Evolutionary conservation across 2,113 vertebrate genomes (phyloP).

Genomic region (Telmatochromis brachygnathus): DNA sequence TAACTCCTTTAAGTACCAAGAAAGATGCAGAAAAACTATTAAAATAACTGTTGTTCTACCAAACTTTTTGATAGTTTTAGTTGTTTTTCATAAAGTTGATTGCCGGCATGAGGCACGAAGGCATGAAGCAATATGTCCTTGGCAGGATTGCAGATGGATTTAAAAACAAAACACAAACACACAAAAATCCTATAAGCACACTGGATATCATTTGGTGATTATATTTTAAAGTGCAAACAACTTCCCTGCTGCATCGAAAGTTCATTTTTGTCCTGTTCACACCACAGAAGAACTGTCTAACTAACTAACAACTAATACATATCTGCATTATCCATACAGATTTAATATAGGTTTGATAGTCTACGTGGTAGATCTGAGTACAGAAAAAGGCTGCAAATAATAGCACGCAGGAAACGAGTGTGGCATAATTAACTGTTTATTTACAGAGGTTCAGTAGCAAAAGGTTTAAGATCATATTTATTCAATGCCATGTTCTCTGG

Average conservation of each 20-base stretch:
- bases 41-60: background rate
- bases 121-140: background rate
- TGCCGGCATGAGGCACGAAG: background rate
- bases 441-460: background rate
- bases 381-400: background rate
- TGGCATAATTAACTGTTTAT: background rate
- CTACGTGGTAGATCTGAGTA: rapidly evolving
- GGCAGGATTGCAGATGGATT: background rate
- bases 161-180: background rate
- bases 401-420: background rate
- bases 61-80: background rate
- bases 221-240: background rate
- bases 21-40: background rate
- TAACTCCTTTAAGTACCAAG: background rate
- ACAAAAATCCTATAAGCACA: background rate
- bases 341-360: background rate
- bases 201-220: background rate
- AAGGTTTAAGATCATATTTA: background rate
- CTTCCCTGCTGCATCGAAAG: background rate
- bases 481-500: background rate
- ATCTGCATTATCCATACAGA: background rate
- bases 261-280: background rate
- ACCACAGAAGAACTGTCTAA: background rate
- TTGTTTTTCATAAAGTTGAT: background rate
- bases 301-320: background rate